phyloP scores from a whole-genome alignment of 2,888 invertebrate species.

The Apantesis nais region DNA sequence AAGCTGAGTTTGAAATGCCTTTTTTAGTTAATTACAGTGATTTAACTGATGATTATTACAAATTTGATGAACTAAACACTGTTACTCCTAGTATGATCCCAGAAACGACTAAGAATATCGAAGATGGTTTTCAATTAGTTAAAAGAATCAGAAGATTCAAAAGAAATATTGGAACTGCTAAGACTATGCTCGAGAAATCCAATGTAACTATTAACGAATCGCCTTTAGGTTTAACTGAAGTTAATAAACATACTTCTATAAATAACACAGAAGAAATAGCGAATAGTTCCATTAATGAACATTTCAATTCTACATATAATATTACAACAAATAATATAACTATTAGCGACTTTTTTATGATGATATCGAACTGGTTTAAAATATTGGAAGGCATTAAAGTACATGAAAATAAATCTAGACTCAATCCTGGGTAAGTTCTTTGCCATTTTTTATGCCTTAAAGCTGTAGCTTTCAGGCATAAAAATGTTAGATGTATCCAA shows the following conservation, averaged over 20 bases:
- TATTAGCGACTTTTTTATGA: constrained; percentile 56
- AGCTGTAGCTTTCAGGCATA: no score
- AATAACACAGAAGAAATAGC: background rate
- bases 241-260: background rate
- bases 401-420: background rate
- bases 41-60: background rate
- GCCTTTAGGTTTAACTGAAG: background rate
- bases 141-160: constrained; percentile 4
- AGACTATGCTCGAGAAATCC: constrained; percentile 3
- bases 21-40: background rate
- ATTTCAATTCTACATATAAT: background rate
- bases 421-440: constrained; percentile 27
- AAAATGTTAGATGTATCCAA: no score
- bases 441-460: background rate
- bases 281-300: background rate
- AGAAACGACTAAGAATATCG: background rate
- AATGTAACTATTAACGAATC: constrained; percentile 2
- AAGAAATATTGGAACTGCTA: constrained; percentile 5
- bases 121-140: background rate
- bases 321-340: constrained; percentile 27
- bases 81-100: background rate
- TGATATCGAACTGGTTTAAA: constrained; percentile 62
- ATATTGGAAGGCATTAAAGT: constrained; percentile 45
- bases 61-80: background rate
- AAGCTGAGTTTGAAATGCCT: background rate